Evolutionary conservation across 92 coral and sea anemone genomes (phyloP).

Genomic region (Micromussa lordhowensis): DNA sequence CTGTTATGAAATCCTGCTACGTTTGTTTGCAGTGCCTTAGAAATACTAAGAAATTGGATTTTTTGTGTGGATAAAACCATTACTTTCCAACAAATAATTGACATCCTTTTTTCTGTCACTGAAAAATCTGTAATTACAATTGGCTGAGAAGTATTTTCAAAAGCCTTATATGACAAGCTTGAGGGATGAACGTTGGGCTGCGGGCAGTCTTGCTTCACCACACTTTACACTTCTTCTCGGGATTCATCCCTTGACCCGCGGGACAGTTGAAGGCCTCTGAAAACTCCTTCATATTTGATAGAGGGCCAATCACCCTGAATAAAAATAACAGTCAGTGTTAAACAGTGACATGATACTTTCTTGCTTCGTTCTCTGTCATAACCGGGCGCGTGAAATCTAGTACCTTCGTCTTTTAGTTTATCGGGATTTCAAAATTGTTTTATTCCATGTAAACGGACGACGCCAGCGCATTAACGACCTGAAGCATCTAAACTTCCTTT

Average conservation of each 20-base stretch:
- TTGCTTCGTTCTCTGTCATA: no score
- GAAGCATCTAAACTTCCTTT: no score
- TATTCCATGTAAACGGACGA: no score
- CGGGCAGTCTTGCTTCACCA: constrained; percentile 49
- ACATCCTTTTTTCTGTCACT: neutral
- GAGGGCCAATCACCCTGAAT: constrained; percentile 73
- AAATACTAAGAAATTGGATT: no score
- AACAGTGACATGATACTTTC: neutral
- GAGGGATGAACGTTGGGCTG: neutral
- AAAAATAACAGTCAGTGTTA: neutral
- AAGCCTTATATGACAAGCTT: neutral
- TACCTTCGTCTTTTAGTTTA: no score
- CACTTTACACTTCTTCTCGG: constrained; percentile 69
- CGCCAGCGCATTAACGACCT: no score
- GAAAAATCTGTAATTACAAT: neutral
- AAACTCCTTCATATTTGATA: constrained; percentile 65
- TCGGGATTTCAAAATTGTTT: no score
- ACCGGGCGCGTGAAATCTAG: no score
- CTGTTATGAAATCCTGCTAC: neutral
- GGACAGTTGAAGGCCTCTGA: constrained; percentile 73
- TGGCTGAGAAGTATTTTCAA: neutral
- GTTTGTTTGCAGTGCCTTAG: neutral
- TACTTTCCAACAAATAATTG: neutral
- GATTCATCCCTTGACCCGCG: constrained; percentile 69
- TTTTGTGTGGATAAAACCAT: no score